Evolutionary conservation across 2,888 invertebrate genomes (phyloP), one percentile per base, ranked within the genome.

Genomic region (Mycalesis mineus): DNA sequence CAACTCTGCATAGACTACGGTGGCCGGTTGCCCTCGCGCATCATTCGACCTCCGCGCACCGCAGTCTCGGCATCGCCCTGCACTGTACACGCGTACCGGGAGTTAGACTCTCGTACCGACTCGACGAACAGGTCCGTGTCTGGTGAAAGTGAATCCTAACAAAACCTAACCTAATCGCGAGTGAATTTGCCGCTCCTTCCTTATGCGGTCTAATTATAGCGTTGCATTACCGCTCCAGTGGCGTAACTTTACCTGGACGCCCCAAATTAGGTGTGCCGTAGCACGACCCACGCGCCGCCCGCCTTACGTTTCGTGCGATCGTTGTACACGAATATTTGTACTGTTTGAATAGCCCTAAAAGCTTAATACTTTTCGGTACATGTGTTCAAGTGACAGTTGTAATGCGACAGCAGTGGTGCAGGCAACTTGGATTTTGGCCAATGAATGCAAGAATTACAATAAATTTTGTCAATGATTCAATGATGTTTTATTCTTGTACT

Each of bases 261-360:
- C 80, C 90, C 88, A 90, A 91, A 91, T 91, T 91, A 91, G 91
- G 91, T 78, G 88, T 86, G 88, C 81, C 81, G 78, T 68, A 73
- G 74, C 70, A 73, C 75, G 66, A 71, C 74, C 75, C 72, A 75
- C 75, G 68, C 74, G 64, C 77, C 71, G 77, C 81, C 80, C 80
- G 82, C 84, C 84, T 82, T 77, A 73, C 72, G 74, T 78, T 73
- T 75, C 75, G 61, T 71, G 67, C 68, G 77, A 41, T 76, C 70
- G 77, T n/a, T n/a, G 75, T 74, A 71, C 70, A 66, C 65, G 65
- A 66, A 72, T 66, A 67, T 66, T 66, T 65, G 56, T 65, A 72
- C 79, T 82, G 82, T 81, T 83, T 76, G 82, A 78, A 78, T 77
- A 75, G 75, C 73, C 65, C 69, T 75, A 74, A 40, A 9, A 68